These are phyloP conservation scores for Labeo catla DNA, from an alignment of 2,113 vertebrate species.

Conservation along the genomic window DNA sequence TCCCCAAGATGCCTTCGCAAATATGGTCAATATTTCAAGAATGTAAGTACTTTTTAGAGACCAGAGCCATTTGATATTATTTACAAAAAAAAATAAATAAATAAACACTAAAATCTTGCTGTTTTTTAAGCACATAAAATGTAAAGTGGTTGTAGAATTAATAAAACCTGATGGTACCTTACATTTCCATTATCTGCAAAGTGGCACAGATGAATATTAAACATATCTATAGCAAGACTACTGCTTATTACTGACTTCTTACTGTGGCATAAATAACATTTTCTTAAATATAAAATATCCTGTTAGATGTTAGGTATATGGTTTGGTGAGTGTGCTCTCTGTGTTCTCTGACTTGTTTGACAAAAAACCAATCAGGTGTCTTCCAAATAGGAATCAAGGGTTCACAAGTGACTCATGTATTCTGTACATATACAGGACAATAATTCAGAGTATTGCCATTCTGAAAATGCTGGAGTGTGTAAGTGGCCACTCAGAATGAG, in stretches of 20 bases:
- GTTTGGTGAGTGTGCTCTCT: neutral
- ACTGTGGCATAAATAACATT: neutral
- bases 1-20: slow-evolving; percentile 82
- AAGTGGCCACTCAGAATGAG: too few species aligned
- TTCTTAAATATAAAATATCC: neutral
- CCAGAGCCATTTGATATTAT: neutral
- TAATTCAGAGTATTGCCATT: neutral
- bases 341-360: neutral
- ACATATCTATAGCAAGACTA: neutral
- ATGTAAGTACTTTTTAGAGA: slow-evolving; percentile 84
- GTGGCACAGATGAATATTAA: neutral
- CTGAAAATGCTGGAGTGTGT: too few species aligned
- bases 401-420: neutral
- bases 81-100: neutral
- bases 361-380: neutral
- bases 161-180: neutral
- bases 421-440: neutral
- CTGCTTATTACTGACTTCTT: neutral
- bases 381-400: neutral
- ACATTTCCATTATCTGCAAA: neutral
- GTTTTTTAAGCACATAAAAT: neutral
- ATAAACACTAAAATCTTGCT: neutral
- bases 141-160: neutral
- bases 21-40: slow-evolving; percentile 89
- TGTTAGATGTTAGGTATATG: neutral